Conservation (phyloP, 1,140 invertebrate genomes). For the Pseudoatta argentina region DNA sequence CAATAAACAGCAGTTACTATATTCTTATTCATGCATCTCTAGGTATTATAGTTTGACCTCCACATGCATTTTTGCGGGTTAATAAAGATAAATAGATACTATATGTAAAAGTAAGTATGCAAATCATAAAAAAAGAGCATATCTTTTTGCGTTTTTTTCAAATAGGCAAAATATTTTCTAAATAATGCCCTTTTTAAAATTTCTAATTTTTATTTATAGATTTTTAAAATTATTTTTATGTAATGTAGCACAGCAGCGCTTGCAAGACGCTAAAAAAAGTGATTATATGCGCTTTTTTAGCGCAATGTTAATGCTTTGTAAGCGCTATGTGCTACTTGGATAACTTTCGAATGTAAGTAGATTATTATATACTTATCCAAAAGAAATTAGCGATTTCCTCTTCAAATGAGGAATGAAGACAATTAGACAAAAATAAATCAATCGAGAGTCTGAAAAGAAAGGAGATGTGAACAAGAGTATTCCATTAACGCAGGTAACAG, state of each 20-base stretch:
- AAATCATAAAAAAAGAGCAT: neutral
- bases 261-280: too few species aligned
- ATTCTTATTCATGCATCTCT: too few species aligned
- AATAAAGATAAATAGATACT: neutral
- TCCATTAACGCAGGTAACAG: slow-evolving; percentile 44
- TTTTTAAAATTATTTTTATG: too few species aligned
- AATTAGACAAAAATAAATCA: slow-evolving; percentile 30
- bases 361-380: neutral
- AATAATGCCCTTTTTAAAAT: neutral
- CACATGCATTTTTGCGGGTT: too few species aligned
- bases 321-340: too few species aligned
- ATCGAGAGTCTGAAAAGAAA: slow-evolving; percentile 16
- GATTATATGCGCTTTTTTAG: too few species aligned
- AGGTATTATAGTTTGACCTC: too few species aligned
- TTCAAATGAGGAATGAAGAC: neutral
- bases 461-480: slow-evolving; percentile 38
- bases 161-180: neutral
- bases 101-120: neutral
- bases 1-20: too few species aligned
- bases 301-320: too few species aligned
- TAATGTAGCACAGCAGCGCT: too few species aligned
- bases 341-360: neutral
- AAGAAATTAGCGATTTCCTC: slow-evolving; percentile 22
- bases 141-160: too few species aligned
- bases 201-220: too few species aligned